Conservation (phyloP, 2,797 vertebrate species). For the Carapus acus region DNA sequence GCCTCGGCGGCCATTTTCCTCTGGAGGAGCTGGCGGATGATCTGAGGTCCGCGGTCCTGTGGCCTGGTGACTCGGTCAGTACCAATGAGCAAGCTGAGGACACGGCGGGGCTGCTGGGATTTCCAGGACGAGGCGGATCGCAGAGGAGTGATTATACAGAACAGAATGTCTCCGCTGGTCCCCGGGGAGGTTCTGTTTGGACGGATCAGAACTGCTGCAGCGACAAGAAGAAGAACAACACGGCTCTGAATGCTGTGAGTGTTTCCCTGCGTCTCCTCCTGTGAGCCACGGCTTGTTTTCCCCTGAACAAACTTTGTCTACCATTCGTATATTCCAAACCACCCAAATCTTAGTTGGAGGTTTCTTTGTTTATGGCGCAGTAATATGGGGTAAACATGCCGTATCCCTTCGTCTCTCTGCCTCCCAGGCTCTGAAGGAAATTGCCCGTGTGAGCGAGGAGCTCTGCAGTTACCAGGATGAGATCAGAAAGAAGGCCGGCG, state of each 20-base stretch:
- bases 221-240: constrained; percentile 75
- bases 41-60: constrained; percentile 30
- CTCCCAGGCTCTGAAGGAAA: constrained; percentile 91
- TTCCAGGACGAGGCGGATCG: constrained; percentile 28
- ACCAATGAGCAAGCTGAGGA: constrained; percentile 49
- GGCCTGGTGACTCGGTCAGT: constrained; percentile 34
- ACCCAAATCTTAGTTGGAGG: background rate
- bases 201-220: constrained; percentile 59
- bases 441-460: constrained; percentile 94
- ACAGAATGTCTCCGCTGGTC: constrained; percentile 28
- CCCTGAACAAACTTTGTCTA: constrained; percentile 8
- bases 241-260: constrained; percentile 89
- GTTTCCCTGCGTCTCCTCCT: constrained; percentile 3
- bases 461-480: constrained; percentile 96
- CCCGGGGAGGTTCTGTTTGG: constrained; percentile 42
- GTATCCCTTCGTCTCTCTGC: constrained; percentile 15
- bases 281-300: background rate
- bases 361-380: constrained; percentile 4
- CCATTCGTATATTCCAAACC: constrained; percentile 14
- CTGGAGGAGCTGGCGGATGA: constrained; percentile 25
- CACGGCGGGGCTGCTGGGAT: constrained; percentile 53
- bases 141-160: constrained; percentile 31
- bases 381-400: constrained; percentile 13
- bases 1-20: constrained; percentile 17
- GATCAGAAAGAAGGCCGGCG: constrained; percentile 78